Conservation (phyloP, 2,888 invertebrate genomes). For the Scaptomyza polygonia region DNA sequence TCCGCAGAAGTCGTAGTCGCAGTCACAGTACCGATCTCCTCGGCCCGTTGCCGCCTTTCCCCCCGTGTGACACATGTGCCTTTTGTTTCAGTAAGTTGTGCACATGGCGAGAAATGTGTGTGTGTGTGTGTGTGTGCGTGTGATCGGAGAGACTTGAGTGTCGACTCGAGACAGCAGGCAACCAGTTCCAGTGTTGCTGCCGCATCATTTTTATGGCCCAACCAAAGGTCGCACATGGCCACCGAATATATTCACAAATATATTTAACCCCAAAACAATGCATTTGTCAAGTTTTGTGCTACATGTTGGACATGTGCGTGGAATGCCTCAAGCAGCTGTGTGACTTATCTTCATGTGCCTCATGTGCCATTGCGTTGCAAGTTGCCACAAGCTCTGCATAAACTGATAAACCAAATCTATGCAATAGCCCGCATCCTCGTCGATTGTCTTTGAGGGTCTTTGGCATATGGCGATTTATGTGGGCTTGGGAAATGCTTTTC, state of each 20-base stretch:
- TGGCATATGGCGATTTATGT: conserved; percentile 41
- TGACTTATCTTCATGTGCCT: conserved; percentile 53
- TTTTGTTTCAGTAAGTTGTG: conserved; percentile 57
- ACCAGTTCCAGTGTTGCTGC: conserved; percentile 65
- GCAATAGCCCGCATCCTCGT: conserved; percentile 23
- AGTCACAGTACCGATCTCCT: conserved; percentile 11
- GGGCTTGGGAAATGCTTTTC: conserved; percentile 28
- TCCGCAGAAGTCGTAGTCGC: neutral
- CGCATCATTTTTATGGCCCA: conserved; percentile 71
- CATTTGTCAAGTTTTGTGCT: conserved; percentile 22
- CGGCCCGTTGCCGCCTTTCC: neutral
- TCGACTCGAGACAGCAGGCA: conserved; percentile 42
- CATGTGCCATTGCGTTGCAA: conserved; percentile 33
- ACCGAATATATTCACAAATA: conserved; percentile 32
- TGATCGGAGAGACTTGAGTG: conserved; percentile 23
- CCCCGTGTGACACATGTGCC: conserved; percentile 34
- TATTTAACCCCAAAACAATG: conserved; percentile 58
- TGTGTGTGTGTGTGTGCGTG: neutral
- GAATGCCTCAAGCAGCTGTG: conserved; percentile 65
- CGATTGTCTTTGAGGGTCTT: conserved; percentile 1
- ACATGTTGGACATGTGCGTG: conserved; percentile 67
- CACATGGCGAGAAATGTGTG: conserved; percentile 9
- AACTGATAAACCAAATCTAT: conserved; percentile 50
- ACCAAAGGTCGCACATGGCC: conserved; percentile 58
- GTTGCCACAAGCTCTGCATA: conserved; percentile 44